Evolutionary conservation across 2,113 vertebrate genomes (phyloP).

Genomic region (Turdus rufiventris): DNA sequence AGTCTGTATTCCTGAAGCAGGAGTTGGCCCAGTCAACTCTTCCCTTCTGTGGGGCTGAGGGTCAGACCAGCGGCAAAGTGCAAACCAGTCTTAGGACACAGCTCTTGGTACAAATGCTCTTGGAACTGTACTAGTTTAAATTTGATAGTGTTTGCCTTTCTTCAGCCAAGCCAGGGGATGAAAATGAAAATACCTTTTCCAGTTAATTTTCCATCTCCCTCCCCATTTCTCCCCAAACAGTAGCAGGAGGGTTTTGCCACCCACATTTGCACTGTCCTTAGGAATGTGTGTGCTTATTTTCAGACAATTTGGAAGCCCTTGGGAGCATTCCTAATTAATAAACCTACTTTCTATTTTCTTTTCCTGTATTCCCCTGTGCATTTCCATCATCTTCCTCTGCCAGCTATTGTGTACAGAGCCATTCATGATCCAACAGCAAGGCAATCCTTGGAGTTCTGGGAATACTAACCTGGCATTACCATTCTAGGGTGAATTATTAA

Average conservation of each 20-base stretch:
- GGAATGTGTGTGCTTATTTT: neutral
- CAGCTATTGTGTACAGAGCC: slow-evolving; percentile 9
- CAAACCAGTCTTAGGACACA: neutral
- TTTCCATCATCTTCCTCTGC: slow-evolving; percentile 5
- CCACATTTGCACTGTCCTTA: neutral
- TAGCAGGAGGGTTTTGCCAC: slow-evolving; percentile 10
- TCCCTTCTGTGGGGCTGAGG: neutral
- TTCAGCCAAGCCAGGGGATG: neutral
- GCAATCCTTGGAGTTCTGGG: neutral
- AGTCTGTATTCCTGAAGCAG: neutral
- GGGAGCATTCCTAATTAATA: slow-evolving; percentile 10
- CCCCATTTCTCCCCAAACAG: neutral
- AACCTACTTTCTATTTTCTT: neutral
- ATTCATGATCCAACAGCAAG: neutral
- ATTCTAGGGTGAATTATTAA: neutral
- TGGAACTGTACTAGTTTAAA: neutral
- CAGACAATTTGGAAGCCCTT: slow-evolving; percentile 17
- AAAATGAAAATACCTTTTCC: neutral
- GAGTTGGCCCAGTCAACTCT: neutral
- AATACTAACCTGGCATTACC: neutral
- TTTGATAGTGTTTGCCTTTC: neutral
- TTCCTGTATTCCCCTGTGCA: neutral
- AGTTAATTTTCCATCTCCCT: neutral
- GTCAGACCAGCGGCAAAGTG: neutral
- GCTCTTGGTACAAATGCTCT: neutral